phyloP scores from a whole-genome alignment of 2,797 vertebrate genomes.

The Ciconia nigra region DNA sequence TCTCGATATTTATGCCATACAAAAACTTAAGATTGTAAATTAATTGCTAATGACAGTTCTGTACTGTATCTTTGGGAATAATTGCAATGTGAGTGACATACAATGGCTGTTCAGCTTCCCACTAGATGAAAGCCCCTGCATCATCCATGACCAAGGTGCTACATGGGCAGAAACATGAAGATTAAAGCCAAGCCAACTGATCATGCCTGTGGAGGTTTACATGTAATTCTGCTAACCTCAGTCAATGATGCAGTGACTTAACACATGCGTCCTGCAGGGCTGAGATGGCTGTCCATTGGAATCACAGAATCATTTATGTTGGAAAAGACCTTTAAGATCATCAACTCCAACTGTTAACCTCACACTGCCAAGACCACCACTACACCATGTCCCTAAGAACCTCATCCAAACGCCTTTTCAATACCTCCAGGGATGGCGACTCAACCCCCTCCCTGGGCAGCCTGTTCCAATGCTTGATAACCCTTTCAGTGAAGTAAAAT shows the following conservation, averaged over 20 bases:
- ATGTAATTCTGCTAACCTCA: not conserved
- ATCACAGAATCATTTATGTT: no score
- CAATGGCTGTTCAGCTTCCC: not conserved
- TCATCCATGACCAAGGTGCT: not conserved
- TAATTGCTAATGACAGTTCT: not conserved
- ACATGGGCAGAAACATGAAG: not conserved
- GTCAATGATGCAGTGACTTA: not conserved
- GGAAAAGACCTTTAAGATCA: no score
- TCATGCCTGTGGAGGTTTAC: not conserved
- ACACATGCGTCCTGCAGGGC: fast-evolving
- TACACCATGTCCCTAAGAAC: no score
- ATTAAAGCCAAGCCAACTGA: not conserved
- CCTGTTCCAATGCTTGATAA: no score
- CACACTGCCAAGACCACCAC: no score
- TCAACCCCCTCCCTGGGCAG: no score
- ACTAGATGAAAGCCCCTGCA: not conserved
- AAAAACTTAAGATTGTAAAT: not conserved
- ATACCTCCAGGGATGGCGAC: no score
- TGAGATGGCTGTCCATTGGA: no score
- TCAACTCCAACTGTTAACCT: no score
- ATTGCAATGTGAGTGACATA: not conserved
- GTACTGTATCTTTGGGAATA: not conserved
- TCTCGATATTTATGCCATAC: not conserved
- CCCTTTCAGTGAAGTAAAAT: no score
- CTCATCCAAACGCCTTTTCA: no score